Base-by-base conservation (phyloP, 2,888 invertebrate genomes). In the Xestia rhomboidea region DNA sequence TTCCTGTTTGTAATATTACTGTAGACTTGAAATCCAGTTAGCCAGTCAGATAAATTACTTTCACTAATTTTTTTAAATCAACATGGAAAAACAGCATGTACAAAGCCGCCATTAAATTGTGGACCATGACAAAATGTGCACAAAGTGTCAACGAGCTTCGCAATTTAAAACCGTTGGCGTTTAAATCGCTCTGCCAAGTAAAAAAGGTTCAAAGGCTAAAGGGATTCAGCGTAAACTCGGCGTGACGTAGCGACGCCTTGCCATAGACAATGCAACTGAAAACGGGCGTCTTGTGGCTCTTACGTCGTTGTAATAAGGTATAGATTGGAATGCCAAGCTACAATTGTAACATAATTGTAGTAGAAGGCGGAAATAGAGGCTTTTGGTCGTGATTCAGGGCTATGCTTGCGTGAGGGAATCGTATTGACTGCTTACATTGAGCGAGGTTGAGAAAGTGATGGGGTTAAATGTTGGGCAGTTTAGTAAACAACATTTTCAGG, bases 201-300 rank as follows among this genome's bases (percentile, higher is more conserved):
- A 80, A 82, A 76, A 72, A 74, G 44, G 54, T 71, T 68, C 66
- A 74, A 72, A 76, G 30, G 67, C 70, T 60, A 27, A 67, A 76
- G 68, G 51, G 70, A 68, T 77, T 77, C 64, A 49, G 62, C 62
- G 64, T 44, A 51, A 83, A 73, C 76, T 76, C 64, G 8, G 41
- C 62, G 71, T 77, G 74, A 81, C 82, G 80, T 64, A 60, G 49
- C 49, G 44, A 41, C 54, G 63, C 68, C 62, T 70, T 66, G 62
- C 18, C 34, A 57, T 15, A 77, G 77, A 77, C 63, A 70, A 54
- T 30, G 44, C 24, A 46, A 30, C 27, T 54, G 7, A 27, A 13
- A 70, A 0, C n/a, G 21, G 13, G 24, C n/a, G 1, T 24, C 46
- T n/a, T 11, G 24, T 54, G 44, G 15, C 7, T 51, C 70, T 54